Conservation (phyloP, 1,140 invertebrate genomes). For the Panagrolaimus sp. region DNA sequence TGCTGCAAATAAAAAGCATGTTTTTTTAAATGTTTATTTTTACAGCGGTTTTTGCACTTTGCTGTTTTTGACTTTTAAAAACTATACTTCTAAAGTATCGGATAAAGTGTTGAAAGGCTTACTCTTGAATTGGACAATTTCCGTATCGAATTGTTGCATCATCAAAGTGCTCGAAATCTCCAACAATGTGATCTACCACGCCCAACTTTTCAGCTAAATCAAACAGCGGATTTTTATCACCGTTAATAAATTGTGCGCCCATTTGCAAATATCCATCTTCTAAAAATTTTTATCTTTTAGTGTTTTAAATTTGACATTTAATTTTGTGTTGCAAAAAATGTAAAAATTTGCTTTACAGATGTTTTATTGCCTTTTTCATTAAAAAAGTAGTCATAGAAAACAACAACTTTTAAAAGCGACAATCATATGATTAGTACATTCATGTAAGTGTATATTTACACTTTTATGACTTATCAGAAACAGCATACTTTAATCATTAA, state of each 20-base stretch:
- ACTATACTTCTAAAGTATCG: not conserved
- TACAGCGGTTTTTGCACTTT: no score
- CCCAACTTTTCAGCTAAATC: constrained; percentile 23
- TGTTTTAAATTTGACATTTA: no score
- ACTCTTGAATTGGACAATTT: constrained; percentile 6
- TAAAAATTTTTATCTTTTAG: constrained; percentile 13
- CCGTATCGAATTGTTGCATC: not conserved
- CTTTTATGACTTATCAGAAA: not conserved
- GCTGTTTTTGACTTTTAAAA: not conserved
- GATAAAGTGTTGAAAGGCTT: no score
- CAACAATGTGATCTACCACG: constrained; percentile 23
- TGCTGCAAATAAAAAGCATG: no score
- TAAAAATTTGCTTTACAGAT: no score
- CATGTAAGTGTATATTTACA: no score
- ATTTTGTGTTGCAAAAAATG: no score
- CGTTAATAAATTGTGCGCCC: constrained; percentile 40
- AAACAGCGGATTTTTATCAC: constrained; percentile 31
- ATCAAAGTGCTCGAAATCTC: constrained; percentile 27
- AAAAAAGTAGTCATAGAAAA: not conserved
- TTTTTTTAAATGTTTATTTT: no score
- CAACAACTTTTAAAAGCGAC: not conserved
- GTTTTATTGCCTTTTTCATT: not conserved
- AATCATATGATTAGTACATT: not conserved
- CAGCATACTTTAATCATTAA: constrained; percentile 13
- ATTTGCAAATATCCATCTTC: constrained; percentile 34